These are phyloP conservation scores for Stegophylla sp. DNA, from an alignment of 2,888 invertebrate genomes.

Conservation along the genomic window DNA sequence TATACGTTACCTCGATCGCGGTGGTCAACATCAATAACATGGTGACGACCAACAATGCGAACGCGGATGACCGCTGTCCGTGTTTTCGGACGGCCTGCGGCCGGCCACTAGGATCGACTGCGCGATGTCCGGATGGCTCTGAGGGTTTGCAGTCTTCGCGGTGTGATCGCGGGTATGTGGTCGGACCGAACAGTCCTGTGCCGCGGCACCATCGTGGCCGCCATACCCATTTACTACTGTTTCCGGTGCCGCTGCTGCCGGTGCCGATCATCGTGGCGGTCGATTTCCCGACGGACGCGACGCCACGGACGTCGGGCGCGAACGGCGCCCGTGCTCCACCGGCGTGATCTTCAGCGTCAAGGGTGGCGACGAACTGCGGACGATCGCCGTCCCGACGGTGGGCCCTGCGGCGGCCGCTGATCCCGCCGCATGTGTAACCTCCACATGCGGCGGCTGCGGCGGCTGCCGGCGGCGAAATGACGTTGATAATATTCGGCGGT, in stretches of 20 bases:
- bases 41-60: slow-evolving; percentile 2
- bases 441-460: slow-evolving; percentile 61
- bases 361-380: slow-evolving; percentile 51
- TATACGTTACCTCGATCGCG: slow-evolving; percentile 54
- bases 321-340: neutral
- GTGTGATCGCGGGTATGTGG: neutral
- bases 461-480: slow-evolving; percentile 42
- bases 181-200: no score
- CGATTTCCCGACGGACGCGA: neutral
- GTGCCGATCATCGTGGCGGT: slow-evolving; percentile 45
- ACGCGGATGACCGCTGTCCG: slow-evolving; percentile 16
- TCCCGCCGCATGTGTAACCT: slow-evolving; percentile 63
- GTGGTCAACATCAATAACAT: neutral
- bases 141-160: neutral
- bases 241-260: neutral
- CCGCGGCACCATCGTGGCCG: slow-evolving; percentile 60
- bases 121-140: neutral
- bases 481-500: slow-evolving; percentile 9
- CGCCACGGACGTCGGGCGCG: no score
- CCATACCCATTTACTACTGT: slow-evolving; percentile 61
- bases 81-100: neutral
- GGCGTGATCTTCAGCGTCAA: neutral
- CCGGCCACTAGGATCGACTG: neutral
- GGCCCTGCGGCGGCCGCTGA: slow-evolving; percentile 64
- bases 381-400: slow-evolving; percentile 61